A percentile compares a stretch with the other conserved stretches of the same genome.
These are phyloP conservation scores for Nannoperca obscura DNA, from an alignment of 2,797 vertebrate species.

Conservation along the genomic window DNA sequence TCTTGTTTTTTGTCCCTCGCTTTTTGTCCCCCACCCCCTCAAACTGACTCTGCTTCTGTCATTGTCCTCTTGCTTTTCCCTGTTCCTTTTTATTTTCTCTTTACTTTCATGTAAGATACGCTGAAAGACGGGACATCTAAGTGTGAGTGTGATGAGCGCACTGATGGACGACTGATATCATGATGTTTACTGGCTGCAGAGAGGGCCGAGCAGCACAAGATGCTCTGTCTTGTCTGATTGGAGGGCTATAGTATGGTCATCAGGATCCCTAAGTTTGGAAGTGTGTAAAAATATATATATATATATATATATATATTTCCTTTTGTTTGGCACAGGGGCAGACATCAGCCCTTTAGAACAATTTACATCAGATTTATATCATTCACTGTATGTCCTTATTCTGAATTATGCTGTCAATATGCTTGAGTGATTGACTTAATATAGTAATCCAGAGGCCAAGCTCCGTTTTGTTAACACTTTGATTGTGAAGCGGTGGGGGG, in stretches of 20 bases:
- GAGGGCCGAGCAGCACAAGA: conserved; percentile 36
- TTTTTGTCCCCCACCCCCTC: no score
- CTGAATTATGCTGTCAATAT: conserved; percentile 86
- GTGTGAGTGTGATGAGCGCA: conserved; percentile 80
- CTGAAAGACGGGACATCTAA: conserved; percentile 81
- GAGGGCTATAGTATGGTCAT: conserved; percentile 55
- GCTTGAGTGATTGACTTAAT: conserved; percentile 81
- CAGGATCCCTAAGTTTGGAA: conserved; percentile 68
- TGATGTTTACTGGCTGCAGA: conserved; percentile 32
- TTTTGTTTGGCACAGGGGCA: conserved; percentile 88
- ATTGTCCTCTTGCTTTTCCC: conserved; percentile 52
- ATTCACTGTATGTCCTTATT: conserved; percentile 86
- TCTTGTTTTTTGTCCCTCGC: conserved; percentile 78
- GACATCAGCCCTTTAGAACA: conserved; percentile 85
- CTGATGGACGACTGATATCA: conserved; percentile 69
- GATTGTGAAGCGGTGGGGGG: conserved; percentile 18
- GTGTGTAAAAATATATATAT: conserved; percentile 79
- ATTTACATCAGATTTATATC: conserved; percentile 89
- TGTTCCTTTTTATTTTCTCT: conserved; percentile 72
- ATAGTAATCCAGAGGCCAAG: conserved; percentile 79
- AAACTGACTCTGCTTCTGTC: conserved; percentile 70
- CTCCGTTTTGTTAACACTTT: conserved; percentile 55
- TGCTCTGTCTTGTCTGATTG: conserved; percentile 38
- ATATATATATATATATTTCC: conserved; percentile 80
- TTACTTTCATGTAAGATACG: conserved; percentile 87